Conservation (phyloP, 2,888 invertebrate species). For the Molanna angustata region DNA sequence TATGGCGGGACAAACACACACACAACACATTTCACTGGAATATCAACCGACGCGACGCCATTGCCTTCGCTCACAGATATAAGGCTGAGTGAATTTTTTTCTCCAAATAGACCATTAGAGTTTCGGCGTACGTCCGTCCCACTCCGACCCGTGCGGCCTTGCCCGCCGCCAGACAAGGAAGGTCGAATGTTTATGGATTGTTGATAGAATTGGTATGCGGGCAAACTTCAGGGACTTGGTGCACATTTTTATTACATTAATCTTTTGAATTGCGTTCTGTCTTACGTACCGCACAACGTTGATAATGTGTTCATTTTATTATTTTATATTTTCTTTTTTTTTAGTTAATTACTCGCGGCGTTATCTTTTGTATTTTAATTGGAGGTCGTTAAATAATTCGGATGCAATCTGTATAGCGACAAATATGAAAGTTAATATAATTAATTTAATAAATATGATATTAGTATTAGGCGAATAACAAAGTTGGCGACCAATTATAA, state of each 20-base stretch:
- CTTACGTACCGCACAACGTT: slow-evolving; percentile 30
- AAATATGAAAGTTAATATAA: too few species aligned
- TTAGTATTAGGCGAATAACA: too few species aligned
- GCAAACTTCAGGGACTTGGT: slow-evolving; percentile 34
- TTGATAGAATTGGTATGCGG: slow-evolving; percentile 53
- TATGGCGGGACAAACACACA: slow-evolving; percentile 13
- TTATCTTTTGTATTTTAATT: not conserved
- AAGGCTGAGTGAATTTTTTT: slow-evolving; percentile 51
- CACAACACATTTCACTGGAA: slow-evolving; percentile 14
- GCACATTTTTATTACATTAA: slow-evolving; percentile 34
- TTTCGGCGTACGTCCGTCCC: slow-evolving; percentile 54
- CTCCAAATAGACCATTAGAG: slow-evolving; percentile 58
- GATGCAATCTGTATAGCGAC: too few species aligned
- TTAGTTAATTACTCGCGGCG: not conserved
- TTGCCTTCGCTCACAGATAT: slow-evolving; percentile 32
- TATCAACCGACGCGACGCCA: slow-evolving; percentile 29
- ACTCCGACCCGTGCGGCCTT: slow-evolving; percentile 45
- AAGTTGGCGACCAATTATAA: too few species aligned
- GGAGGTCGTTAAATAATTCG: too few species aligned
- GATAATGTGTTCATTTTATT: slow-evolving; percentile 1
- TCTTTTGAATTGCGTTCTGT: slow-evolving; percentile 33
- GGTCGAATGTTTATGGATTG: slow-evolving; percentile 58
- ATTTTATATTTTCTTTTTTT: not conserved
- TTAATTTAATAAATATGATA: too few species aligned
- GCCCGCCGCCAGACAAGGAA: slow-evolving; percentile 56